These are phyloP conservation scores for Limnephilus marmoratus DNA, from an alignment of 2,888 invertebrate genomes.

Conservation along the genomic window DNA sequence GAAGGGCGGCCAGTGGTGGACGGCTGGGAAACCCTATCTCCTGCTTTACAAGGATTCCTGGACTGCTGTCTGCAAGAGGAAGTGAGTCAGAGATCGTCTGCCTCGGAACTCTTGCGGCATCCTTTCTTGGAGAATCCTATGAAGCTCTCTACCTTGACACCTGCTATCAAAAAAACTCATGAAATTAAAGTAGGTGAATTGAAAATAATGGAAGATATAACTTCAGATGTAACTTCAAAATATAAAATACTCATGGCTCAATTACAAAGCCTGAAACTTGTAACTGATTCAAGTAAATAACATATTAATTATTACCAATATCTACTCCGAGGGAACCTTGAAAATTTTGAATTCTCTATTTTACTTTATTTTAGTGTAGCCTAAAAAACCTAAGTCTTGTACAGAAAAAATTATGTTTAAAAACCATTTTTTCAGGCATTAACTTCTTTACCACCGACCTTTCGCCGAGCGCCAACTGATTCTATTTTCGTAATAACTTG, in stretches of 20 bases:
- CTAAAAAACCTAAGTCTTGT: too few species aligned
- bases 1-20: constrained; percentile 95
- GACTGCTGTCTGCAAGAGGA: constrained; percentile 93
- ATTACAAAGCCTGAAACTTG: not conserved
- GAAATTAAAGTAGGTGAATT: constrained; percentile 81
- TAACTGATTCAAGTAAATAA: too few species aligned
- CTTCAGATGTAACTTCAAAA: too few species aligned
- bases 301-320: too few species aligned
- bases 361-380: too few species aligned
- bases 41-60: constrained; percentile 88
- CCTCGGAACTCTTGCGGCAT: constrained; percentile 87
- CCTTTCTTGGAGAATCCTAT: constrained; percentile 88
- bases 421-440: too few species aligned
- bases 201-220: not conserved
- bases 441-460: too few species aligned
- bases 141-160: constrained; percentile 88
- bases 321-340: too few species aligned
- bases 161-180: constrained; percentile 94
- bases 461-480: too few species aligned
- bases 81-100: constrained; percentile 86
- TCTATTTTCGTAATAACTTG: too few species aligned
- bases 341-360: too few species aligned
- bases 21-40: constrained; percentile 87
- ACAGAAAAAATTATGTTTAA: too few species aligned
- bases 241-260: not conserved